These are phyloP conservation scores for Troides oblongomaculatus DNA, from an alignment of 2,888 invertebrate species.

Conservation along the genomic window DNA sequence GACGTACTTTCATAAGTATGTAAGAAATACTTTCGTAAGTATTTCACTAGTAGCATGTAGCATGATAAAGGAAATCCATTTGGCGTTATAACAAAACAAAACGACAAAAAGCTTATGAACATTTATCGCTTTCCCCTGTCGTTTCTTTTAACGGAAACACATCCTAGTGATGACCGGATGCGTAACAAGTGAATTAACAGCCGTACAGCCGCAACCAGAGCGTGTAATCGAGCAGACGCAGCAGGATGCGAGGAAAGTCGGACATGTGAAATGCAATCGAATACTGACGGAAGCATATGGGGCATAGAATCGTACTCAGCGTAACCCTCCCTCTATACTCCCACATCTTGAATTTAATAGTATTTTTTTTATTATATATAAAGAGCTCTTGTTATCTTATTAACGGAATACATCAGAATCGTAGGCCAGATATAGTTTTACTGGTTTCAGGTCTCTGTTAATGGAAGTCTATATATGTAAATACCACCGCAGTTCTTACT, in stretches of 20 bases:
- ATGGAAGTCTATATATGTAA: no score
- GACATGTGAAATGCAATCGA: constrained; percentile 44
- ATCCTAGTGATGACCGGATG: constrained; percentile 34
- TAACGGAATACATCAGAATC: no score
- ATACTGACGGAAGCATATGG: constrained; percentile 13
- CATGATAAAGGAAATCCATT: background rate
- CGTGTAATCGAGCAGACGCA: constrained; percentile 52
- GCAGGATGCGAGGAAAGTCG: constrained; percentile 47
- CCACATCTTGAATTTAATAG: no score
- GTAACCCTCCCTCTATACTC: background rate
- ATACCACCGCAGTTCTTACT: no score
- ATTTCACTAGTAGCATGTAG: background rate
- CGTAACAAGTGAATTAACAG: constrained; percentile 35
- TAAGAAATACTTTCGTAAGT: background rate
- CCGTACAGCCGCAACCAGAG: constrained; percentile 53
- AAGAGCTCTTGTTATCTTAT: no score
- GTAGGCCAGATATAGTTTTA: no score
- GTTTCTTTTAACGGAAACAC: constrained; percentile 37
- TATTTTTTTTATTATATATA: no score
- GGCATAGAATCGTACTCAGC: background rate
- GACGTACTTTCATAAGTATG: no score
- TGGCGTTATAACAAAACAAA: background rate
- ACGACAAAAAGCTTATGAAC: constrained; percentile 12
- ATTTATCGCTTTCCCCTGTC: constrained; percentile 25
- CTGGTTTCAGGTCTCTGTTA: no score